Percentiles rank a stretch among this genome's conserved stretches.
Conservation (phyloP, 2,888 invertebrate genomes). For the Aquatica leii region DNA sequence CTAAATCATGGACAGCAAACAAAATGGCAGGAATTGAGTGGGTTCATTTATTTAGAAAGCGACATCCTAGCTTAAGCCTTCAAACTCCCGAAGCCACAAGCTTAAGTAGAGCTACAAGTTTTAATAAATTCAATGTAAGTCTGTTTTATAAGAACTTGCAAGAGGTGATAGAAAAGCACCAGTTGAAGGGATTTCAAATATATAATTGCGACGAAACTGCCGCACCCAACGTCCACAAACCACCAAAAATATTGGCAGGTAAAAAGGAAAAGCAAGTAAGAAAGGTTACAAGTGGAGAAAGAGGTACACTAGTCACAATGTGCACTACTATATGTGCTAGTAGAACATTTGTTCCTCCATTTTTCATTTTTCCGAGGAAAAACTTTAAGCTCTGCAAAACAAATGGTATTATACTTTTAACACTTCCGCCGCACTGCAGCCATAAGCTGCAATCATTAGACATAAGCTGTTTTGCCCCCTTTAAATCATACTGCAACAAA, state of each 20-base stretch:
- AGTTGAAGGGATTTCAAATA: slow-evolving; percentile 35
- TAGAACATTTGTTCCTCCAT: slow-evolving; percentile 45
- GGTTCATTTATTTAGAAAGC: slow-evolving; percentile 14
- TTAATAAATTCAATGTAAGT: slow-evolving; percentile 21
- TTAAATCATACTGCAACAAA: slow-evolving; percentile 40
- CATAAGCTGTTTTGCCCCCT: slow-evolving; percentile 45
- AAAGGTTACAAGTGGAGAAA: slow-evolving; percentile 24
- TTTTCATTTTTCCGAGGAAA: slow-evolving; percentile 49
- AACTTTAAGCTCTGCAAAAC: slow-evolving; percentile 43
- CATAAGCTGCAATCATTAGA: slow-evolving; percentile 35
- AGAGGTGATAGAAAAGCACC: slow-evolving; percentile 35
- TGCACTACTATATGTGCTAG: slow-evolving; percentile 40
- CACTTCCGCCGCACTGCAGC: slow-evolving; percentile 17
- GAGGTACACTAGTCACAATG: slow-evolving; percentile 30
- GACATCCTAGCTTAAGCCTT: slow-evolving; percentile 14
- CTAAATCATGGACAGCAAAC: too few relatives aligned
- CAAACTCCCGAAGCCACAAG: slow-evolving; percentile 4
- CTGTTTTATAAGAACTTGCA: slow-evolving; percentile 34
- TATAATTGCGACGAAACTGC: slow-evolving; percentile 33
- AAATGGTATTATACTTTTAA: slow-evolving; percentile 44
- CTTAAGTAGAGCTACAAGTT: slow-evolving; percentile 5
- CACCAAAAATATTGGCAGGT: slow-evolving; percentile 1
- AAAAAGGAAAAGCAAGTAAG: slow-evolving; percentile 5
- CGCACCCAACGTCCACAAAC: background rate
- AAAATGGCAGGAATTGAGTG: slow-evolving; percentile 25